Percentiles rank a stretch among this genome's conserved stretches.
Conservation (phyloP, 2,888 invertebrate species). For the Octonoba sinensis region DNA sequence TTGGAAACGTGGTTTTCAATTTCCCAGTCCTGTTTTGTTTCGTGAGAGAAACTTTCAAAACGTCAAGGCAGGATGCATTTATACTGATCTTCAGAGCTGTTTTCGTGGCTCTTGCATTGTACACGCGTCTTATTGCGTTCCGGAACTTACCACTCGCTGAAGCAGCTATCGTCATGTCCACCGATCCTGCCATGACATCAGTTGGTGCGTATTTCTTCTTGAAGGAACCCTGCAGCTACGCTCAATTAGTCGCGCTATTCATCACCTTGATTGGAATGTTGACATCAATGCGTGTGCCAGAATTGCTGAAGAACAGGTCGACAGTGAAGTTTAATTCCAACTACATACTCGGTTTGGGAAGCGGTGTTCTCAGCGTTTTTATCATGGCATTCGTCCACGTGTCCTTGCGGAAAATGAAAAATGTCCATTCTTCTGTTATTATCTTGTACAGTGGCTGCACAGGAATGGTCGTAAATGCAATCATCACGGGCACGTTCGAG, state of each 20-base stretch:
- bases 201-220: neutral
- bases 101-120: too few relatives aligned
- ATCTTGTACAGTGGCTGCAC: neutral
- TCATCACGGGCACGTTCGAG: neutral
- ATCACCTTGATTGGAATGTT: neutral
- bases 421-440: neutral
- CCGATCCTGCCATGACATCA: neutral
- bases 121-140: too few relatives aligned
- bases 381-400: neutral
- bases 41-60: too few relatives aligned
- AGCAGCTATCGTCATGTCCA: neutral
- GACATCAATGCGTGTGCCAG: neutral
- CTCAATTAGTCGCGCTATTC: neutral
- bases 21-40: too few relatives aligned
- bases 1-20: too few relatives aligned
- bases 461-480: neutral
- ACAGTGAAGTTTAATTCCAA: neutral
- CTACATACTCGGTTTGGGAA: neutral
- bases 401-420: neutral
- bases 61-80: too few relatives aligned
- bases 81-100: too few relatives aligned
- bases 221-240: neutral
- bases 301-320: neutral
- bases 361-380: neutral
- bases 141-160: neutral